phyloP scores from a whole-genome alignment of 2,888 invertebrate genomes.

The Pedicia rivosa region DNA sequence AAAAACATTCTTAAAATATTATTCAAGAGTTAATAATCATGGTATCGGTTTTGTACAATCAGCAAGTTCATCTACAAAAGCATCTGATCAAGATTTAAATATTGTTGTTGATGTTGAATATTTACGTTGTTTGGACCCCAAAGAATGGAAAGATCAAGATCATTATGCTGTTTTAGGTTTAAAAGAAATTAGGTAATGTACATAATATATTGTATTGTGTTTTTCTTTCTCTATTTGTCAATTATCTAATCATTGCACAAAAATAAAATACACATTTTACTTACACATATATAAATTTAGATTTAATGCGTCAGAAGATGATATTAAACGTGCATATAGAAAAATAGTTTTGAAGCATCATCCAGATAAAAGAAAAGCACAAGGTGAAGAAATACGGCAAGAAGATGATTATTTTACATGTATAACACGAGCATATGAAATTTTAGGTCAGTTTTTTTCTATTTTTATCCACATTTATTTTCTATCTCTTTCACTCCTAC shows the following conservation, averaged over 20 bases:
- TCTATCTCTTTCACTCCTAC: no score
- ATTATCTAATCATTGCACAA: background rate
- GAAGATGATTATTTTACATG: constrained; percentile 98
- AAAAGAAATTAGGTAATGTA: constrained; percentile 35
- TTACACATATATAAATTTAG: constrained; percentile 32
- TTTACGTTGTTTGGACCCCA: constrained; percentile 79
- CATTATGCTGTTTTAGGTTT: constrained; percentile 94
- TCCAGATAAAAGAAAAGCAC: constrained; percentile 91
- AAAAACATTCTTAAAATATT: constrained; percentile 34
- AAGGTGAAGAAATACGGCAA: constrained; percentile 70
- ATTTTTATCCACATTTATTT: background rate
- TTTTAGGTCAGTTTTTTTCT: constrained; percentile 42
- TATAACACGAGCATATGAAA: constrained; percentile 95
- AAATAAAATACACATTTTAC: constrained; percentile 2
- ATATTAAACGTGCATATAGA: constrained; percentile 86
- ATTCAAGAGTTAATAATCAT: constrained; percentile 35
- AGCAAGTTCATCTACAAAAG: constrained; percentile 19
- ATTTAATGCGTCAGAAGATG: constrained; percentile 75
- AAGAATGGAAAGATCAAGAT: constrained; percentile 96
- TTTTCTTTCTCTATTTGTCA: background rate
- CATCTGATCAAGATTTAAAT: constrained; percentile 28
- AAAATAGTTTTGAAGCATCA: constrained; percentile 87
- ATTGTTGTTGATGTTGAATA: constrained; percentile 65
- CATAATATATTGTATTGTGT: background rate
- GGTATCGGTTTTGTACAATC: constrained; percentile 30